A percentile compares a stretch with the other conserved stretches of the same genome.
These are phyloP conservation scores for Mus pahari DNA, from an alignment of 2,113 vertebrate species.

Conservation along the genomic window DNA sequence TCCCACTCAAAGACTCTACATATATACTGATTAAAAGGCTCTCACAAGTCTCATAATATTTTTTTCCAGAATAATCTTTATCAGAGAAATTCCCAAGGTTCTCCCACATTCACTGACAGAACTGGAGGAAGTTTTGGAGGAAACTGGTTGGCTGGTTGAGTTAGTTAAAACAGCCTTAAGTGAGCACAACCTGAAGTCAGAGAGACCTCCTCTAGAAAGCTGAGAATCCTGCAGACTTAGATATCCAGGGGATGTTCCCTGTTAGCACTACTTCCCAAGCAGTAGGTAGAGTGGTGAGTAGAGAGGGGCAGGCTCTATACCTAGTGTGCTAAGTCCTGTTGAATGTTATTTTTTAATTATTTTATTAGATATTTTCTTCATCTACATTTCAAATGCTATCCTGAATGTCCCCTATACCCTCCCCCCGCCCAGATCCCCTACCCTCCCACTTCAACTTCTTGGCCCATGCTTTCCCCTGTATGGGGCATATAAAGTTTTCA, in stretches of 20 bases:
- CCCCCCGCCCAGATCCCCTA: too few relatives aligned
- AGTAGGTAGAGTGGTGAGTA: background rate
- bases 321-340: accelerated
- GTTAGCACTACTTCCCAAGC: background rate
- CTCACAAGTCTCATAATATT: background rate
- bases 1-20: background rate
- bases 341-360: too few relatives aligned
- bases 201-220: background rate
- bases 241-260: background rate
- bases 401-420: too few relatives aligned
- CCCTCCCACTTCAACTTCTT: too few relatives aligned
- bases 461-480: too few relatives aligned
- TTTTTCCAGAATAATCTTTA: background rate
- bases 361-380: too few relatives aligned
- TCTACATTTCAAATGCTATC: too few relatives aligned
- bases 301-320: accelerated
- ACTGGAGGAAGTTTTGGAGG: background rate
- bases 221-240: background rate
- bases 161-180: background rate
- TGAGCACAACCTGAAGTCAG: background rate
- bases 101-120: background rate
- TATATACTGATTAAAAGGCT: background rate
- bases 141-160: background rate
- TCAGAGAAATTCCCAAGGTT: background rate
- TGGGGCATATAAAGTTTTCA: too few relatives aligned